These are phyloP conservation scores for Pseudomyrmex flavicornis DNA, from an alignment of 1,140 invertebrate species.

Conservation along the genomic window DNA sequence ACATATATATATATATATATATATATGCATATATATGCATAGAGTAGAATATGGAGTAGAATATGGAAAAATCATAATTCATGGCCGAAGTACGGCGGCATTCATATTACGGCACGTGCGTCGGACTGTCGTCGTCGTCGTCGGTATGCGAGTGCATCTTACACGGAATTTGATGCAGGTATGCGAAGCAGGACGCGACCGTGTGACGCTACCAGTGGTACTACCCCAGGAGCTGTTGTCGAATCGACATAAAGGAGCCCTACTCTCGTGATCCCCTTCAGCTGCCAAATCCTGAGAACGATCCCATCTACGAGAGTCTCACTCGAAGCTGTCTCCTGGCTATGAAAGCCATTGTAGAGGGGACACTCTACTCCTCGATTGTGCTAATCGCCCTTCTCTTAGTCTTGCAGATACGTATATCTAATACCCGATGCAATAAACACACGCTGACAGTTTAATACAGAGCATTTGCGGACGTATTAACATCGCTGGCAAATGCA, in stretches of 20 bases:
- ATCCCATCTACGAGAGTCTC: conserved; percentile 72
- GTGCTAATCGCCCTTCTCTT: conserved; percentile 66
- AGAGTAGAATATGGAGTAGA: conserved; percentile 26
- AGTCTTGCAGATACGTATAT: conserved; percentile 56
- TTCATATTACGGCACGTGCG: conserved; percentile 48
- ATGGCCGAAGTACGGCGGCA: conserved; percentile 44
- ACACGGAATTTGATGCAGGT: conserved; percentile 65
- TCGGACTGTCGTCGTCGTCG: conserved; percentile 27
- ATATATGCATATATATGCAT: neutral
- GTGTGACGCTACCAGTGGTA: conserved; percentile 67
- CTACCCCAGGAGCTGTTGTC: conserved; percentile 64
- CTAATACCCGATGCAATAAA: conserved; percentile 38
- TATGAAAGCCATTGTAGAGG: conserved; percentile 62
- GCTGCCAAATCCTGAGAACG: conserved; percentile 69
- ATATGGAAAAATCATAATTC: conserved; percentile 54
- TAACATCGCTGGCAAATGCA: conserved; percentile 5
- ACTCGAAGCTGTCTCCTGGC: conserved; percentile 64
- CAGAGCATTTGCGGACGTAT: neutral
- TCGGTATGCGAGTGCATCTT: conserved; percentile 51
- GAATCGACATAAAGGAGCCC: conserved; percentile 67
- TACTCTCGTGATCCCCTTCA: conserved; percentile 72
- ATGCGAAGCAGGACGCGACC: conserved; percentile 61
- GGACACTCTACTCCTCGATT: conserved; percentile 65
- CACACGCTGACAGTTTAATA: conserved; percentile 16
- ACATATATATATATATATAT: neutral